Evolutionary conservation across 2,797 vertebrate genomes (phyloP), one percentile per base, ranked within the genome.

Genomic region (Oreochromis mossambicus): DNA sequence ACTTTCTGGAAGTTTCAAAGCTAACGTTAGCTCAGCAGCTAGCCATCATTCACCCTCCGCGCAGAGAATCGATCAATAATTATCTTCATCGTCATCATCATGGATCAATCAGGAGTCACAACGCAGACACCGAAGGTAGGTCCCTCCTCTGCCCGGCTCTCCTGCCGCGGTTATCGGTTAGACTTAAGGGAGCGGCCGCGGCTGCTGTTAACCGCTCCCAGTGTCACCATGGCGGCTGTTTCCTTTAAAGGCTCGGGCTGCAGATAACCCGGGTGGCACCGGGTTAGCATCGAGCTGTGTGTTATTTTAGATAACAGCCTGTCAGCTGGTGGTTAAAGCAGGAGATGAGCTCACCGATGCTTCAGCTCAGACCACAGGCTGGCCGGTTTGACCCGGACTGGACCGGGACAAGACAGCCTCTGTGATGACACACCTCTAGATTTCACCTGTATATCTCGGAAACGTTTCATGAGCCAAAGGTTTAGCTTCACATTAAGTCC

Each of bases 61-160:
- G 38, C 24, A 41, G 41, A 78, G 4, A 36, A 4, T 41, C 82
- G 24, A 79, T 10, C 9, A 46, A 6, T 46, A 17, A 17, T 26
- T 21, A 46, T 29, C 4, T 3, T 1, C 14, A 0, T 73, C 51
- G 96, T 97, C 3, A 8, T 29, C 1, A 32, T 75, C 61, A 97
- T 97, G 96, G 95, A 96, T 90, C 96, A 90, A 79, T 56, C 90
- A 32, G 91, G 86, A 80, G 83, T 95, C 19, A 55, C 92, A 13
- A 11, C 92, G 15, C 82, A 89, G 81, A 85, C 91, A 32, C 83
- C 89, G 2, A 96, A 96, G 95, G 96, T 97, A 32, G 89, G 90
- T 21, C 21, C 3, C 7, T n/a, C 4, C 2, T 5, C 4, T 5
- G 1, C 1, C 2, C 7, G 0, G 8, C 66, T 70, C 14, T 1